A percentile compares a stretch with the other conserved stretches of the same genome.
These are phyloP conservation scores for Xanthostigma xanthostigma DNA, from an alignment of 2,888 invertebrate genomes.

Conservation along the genomic window DNA sequence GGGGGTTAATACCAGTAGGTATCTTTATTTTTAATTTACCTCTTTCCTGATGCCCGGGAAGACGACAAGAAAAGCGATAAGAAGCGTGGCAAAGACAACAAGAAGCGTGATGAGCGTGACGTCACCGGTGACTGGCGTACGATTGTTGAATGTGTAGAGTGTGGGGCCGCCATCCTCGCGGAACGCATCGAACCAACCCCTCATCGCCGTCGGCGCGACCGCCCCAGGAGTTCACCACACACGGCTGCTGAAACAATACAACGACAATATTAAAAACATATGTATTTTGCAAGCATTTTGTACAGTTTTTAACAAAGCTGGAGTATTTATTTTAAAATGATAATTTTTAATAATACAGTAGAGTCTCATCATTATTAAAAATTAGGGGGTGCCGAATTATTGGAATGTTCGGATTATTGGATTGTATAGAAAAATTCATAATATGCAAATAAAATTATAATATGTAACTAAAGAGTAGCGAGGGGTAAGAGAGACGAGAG, in stretches of 20 bases:
- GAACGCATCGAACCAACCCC: conserved; percentile 96
- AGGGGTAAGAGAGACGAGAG: too few species aligned
- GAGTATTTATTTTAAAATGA: too few species aligned
- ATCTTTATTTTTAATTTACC: conserved; percentile 35
- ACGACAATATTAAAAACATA: not conserved
- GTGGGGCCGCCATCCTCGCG: conserved; percentile 94
- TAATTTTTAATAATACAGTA: too few species aligned
- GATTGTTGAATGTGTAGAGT: conserved; percentile 84
- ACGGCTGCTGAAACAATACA: conserved; percentile 12
- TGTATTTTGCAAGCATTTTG: too few species aligned
- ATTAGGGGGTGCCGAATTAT: too few species aligned
- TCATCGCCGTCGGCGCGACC: conserved; percentile 46
- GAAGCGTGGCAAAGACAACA: conserved; percentile 78
- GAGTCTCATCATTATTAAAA: too few species aligned
- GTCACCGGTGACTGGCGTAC: conserved; percentile 91
- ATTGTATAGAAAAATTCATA: too few species aligned
- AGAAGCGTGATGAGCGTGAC: conserved; percentile 73
- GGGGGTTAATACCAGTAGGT: not conserved
- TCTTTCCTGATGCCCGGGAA: conserved; percentile 92
- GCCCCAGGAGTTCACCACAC: conserved; percentile 2
- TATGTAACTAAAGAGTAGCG: too few species aligned
- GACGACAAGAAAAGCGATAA: conserved; percentile 87
- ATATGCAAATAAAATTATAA: too few species aligned
- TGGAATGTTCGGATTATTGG: too few species aligned
- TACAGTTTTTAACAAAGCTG: too few species aligned